These are phyloP conservation scores for Elanus axillaris DNA, from an alignment of 2,113 vertebrate genomes.

Conservation along the genomic window DNA sequence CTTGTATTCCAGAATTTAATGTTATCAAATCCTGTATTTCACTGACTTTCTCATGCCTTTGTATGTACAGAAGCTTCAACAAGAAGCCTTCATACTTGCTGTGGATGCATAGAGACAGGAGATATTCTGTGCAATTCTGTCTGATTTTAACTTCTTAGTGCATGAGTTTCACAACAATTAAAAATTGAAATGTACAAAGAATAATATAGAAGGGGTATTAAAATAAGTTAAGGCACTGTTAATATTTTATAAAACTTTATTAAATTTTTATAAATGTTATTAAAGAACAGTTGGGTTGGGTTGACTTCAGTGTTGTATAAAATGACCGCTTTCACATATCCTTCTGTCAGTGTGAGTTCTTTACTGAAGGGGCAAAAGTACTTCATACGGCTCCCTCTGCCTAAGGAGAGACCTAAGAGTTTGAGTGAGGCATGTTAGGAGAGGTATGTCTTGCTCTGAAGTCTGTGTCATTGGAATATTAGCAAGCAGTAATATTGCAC, in stretches of 20 bases:
- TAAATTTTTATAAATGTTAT: conserved; percentile 71
- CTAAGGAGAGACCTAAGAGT: not conserved
- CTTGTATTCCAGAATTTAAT: not conserved
- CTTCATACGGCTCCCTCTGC: not conserved
- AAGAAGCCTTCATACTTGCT: not conserved
- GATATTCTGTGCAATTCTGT: conserved; percentile 21
- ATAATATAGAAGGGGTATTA: conserved; percentile 49
- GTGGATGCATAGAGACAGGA: not conserved
- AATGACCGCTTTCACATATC: not conserved
- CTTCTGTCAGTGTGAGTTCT: not conserved
- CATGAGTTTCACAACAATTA: conserved; percentile 64
- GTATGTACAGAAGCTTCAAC: not conserved
- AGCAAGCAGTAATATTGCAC: not conserved
- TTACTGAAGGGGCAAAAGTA: not conserved
- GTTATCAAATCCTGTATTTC: not conserved
- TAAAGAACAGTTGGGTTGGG: conserved; percentile 26
- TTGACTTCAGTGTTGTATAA: conserved; percentile 43
- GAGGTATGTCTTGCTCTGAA: not conserved
- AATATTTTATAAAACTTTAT: conserved; percentile 73
- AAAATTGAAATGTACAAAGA: conserved; percentile 64
- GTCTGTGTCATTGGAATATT: not conserved
- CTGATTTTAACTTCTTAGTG: conserved; percentile 55
- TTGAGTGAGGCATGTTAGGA: not conserved
- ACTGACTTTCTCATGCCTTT: not conserved
- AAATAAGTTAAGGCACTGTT: conserved; percentile 62